These are phyloP conservation scores for Hymenochirus boettgeri DNA, from an alignment of 2,113 vertebrate genomes.

Conservation along the genomic window DNA sequence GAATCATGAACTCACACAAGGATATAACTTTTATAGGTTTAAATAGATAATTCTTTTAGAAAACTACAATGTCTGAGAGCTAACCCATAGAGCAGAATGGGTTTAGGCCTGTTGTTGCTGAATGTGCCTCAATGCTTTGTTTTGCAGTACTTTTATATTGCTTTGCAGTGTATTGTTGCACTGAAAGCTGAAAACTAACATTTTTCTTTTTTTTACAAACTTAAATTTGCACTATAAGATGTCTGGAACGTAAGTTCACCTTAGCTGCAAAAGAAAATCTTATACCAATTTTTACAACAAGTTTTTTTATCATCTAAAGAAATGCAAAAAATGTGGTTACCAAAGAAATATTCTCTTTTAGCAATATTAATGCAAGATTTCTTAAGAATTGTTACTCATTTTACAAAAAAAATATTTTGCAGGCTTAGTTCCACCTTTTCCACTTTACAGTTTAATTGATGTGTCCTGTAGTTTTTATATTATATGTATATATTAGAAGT, in stretches of 20 bases:
- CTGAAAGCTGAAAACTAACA: background rate
- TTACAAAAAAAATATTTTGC: conserved; percentile 27
- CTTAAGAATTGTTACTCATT: conserved; percentile 56
- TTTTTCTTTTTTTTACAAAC: conserved; percentile 18
- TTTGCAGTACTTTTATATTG: background rate
- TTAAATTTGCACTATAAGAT: conserved; percentile 62
- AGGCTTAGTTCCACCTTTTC: conserved; percentile 50
- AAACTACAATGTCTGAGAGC: background rate
- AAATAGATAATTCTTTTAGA: conserved; percentile 30
- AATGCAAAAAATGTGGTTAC: conserved; percentile 65
- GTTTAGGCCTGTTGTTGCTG: no score
- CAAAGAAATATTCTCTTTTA: conserved; percentile 70
- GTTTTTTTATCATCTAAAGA: conserved; percentile 58
- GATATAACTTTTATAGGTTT: conserved; percentile 11
- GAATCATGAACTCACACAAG: no score
- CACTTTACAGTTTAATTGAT: conserved; percentile 63
- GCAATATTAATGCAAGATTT: conserved; percentile 59
- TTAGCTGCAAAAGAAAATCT: conserved; percentile 37
- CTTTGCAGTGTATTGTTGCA: background rate
- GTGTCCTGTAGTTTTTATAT: conserved; percentile 73
- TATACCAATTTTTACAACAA: conserved; percentile 38
- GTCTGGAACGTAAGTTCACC: conserved; percentile 51
- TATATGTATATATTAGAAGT: conserved; percentile 76
- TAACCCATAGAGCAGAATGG: no score
- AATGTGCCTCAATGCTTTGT: background rate